Evolutionary conservation across 2,888 invertebrate genomes (phyloP).

Genomic region (Brenthis ino): DNA sequence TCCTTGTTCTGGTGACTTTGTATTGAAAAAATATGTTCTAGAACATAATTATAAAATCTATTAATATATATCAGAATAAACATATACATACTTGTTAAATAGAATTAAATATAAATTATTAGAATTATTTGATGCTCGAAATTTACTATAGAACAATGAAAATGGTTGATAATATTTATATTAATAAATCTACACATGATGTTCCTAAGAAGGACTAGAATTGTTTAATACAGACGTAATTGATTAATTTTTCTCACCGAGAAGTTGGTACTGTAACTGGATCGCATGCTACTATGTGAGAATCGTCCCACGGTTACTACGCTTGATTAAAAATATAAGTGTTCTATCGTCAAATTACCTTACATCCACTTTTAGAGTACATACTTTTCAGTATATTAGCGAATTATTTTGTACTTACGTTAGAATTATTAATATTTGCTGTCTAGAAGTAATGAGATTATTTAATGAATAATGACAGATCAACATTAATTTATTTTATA

Average conservation of each 20-base stretch:
- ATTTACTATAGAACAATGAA: too few species aligned
- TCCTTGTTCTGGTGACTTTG: slow-evolving; percentile 21
- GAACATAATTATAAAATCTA: neutral
- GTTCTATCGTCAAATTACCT: slow-evolving; percentile 50
- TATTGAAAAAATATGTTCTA: neutral
- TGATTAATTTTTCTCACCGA: slow-evolving; percentile 63
- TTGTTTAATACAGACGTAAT: slow-evolving; percentile 45
- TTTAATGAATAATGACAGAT: neutral
- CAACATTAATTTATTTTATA: too few species aligned
- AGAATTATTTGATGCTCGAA: too few species aligned
- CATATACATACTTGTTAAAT: neutral
- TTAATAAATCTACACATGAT: neutral
- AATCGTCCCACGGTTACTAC: slow-evolving; percentile 65
- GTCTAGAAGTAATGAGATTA: neutral
- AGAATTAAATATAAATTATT: neutral
- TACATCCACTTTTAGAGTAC: neutral
- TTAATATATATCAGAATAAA: neutral
- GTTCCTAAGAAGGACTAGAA: slow-evolving; percentile 47
- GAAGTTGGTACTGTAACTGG: slow-evolving; percentile 60
- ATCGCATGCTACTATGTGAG: slow-evolving; percentile 65
- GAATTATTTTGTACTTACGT: too few species aligned
- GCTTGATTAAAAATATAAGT: slow-evolving; percentile 48
- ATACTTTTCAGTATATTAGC: too few species aligned
- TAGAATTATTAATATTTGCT: slow-evolving; percentile 12
- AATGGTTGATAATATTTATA: too few species aligned